Conservation (phyloP, 2,113 vertebrate genomes). For the Apistogramma diplotaenia region DNA sequence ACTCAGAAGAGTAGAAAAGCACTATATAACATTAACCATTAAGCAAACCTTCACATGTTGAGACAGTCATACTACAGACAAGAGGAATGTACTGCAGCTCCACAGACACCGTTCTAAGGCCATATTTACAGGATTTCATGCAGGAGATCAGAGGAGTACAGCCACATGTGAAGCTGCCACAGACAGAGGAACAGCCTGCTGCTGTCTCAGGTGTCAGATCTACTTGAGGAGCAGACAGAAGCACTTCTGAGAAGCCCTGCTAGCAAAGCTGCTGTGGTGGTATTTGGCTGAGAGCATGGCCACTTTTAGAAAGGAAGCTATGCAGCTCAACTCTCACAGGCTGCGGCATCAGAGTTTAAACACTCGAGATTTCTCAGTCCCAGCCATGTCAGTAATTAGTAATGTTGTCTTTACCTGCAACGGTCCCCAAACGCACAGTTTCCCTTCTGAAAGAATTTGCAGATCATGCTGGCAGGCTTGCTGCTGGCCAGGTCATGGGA, state of each 20-base stretch:
- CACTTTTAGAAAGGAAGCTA: slow-evolving; percentile 23
- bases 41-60: too few species aligned
- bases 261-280: slow-evolving; percentile 11
- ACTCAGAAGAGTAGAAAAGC: too few species aligned
- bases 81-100: too few species aligned
- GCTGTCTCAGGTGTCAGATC: slow-evolving; percentile 52
- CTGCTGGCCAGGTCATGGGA: slow-evolving; percentile 91
- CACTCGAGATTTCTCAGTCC: not conserved
- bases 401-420: slow-evolving; percentile 84
- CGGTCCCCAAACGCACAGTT: slow-evolving; percentile 93
- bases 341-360: not conserved
- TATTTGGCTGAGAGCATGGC: not conserved
- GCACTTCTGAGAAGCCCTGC: slow-evolving; percentile 24
- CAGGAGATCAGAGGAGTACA: not conserved
- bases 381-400: not conserved
- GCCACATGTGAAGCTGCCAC: not conserved
- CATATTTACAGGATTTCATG: not conserved
- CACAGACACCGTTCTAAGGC: fast-evolving
- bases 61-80: not conserved
- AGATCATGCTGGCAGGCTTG: slow-evolving; percentile 87
- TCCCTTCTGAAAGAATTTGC: slow-evolving; percentile 96
- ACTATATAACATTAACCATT: too few species aligned
- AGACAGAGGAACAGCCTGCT: slow-evolving; percentile 28
- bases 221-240: slow-evolving; percentile 29
- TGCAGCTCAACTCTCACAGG: not conserved